A percentile compares a stretch with the other conserved stretches of the same genome.
Evolutionary conservation across 2,797 vertebrate genomes (phyloP).

Genomic region (Urophycis tenuis): DNA sequence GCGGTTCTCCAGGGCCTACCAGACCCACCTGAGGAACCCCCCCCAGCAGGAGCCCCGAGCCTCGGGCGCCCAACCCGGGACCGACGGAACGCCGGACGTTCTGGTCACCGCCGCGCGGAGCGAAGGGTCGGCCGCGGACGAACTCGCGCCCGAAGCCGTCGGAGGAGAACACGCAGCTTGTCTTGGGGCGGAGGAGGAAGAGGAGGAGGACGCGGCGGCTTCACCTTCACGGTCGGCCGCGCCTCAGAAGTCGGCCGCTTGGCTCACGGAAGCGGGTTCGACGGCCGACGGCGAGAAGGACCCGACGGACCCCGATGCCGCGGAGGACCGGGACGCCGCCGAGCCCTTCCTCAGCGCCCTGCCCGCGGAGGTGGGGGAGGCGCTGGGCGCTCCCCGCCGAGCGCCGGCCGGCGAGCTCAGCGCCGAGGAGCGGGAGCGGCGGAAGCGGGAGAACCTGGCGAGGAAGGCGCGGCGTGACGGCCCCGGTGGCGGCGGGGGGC

Average conservation of each 20-base stretch:
- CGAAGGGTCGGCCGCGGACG: background rate
- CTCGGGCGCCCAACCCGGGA: background rate
- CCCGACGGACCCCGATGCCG: slow-evolving; percentile 31
- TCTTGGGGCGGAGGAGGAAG: background rate
- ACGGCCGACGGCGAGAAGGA: slow-evolving; percentile 27
- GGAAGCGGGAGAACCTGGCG: slow-evolving; percentile 77
- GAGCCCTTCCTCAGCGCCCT: slow-evolving; percentile 69
- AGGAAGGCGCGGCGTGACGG: slow-evolving; percentile 62
- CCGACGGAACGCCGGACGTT: background rate
- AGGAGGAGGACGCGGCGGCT: background rate
- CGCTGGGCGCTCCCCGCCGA: slow-evolving; percentile 54
- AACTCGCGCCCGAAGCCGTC: background rate
- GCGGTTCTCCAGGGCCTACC: slow-evolving; percentile 84
- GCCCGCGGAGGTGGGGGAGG: slow-evolving; percentile 68
- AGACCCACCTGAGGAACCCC: slow-evolving; percentile 44
- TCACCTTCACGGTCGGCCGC: background rate
- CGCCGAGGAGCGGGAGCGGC: slow-evolving; percentile 73
- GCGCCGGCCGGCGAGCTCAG: slow-evolving; percentile 62
- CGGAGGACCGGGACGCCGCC: slow-evolving; percentile 10
- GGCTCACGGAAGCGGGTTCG: slow-evolving; percentile 14
- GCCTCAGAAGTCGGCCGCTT: slow-evolving; percentile 1
- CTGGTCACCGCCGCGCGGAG: background rate
- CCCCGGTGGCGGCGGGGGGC: slow-evolving; percentile 25
- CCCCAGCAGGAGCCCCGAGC: background rate
- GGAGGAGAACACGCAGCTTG: background rate